Conservation (phyloP, 2,113 vertebrate species). For the Hydrolagus affinis region DNA sequence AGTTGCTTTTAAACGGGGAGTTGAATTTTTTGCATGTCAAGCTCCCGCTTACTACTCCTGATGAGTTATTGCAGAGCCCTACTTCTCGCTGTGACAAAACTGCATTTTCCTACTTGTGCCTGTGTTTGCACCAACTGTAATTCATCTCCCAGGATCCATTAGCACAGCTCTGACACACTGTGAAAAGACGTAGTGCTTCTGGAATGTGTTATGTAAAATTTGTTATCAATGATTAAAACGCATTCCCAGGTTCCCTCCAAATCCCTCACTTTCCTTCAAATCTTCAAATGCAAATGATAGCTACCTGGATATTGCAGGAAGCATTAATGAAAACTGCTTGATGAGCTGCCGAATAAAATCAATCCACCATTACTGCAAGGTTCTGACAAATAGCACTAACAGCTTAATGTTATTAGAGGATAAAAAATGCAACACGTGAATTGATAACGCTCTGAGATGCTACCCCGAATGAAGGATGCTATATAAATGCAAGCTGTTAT, state of each 20-base stretch:
- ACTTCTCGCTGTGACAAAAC: background rate
- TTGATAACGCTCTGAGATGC: no score
- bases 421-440: no score
- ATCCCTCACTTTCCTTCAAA: background rate
- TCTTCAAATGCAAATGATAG: constrained; percentile 11
- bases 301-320: background rate
- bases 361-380: background rate
- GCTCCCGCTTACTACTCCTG: no score
- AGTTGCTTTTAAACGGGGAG: no score
- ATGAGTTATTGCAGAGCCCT: background rate
- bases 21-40: no score
- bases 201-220: background rate
- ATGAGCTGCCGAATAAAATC: background rate
- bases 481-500: no score
- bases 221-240: background rate
- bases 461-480: no score
- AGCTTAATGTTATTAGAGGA: no score
- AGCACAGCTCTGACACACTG: background rate
- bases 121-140: background rate
- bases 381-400: background rate
- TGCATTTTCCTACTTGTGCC: background rate
- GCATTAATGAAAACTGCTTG: no score
- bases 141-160: constrained; percentile 9
- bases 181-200: background rate
- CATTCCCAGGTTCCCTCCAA: background rate